Evolutionary conservation across 2,113 vertebrate species (phyloP), one percentile per base, ranked within the genome.

Genomic region (Tychaedon coryphoeus): DNA sequence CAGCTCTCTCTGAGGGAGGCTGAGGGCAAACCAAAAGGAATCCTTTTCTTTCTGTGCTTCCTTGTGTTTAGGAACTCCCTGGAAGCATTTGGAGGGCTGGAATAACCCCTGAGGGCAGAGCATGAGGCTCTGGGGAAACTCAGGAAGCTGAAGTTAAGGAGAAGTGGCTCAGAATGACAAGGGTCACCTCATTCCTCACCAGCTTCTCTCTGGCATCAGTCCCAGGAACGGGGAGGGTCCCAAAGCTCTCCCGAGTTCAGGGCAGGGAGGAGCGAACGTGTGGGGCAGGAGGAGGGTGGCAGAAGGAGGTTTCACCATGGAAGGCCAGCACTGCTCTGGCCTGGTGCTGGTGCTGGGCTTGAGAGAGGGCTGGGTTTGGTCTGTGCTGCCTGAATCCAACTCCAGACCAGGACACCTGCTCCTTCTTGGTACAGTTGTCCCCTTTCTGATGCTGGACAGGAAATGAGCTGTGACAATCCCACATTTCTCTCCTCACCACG

Each of bases 341-440:
- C 40, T 47, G 53, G 6, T 15, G 6, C 45, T 0, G 1, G 26
- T 9, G 57, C 47, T n/a, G 67, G 56, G 42, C 28, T 82, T 22
- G 65, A 40, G 10, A 0, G 1, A 86, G 57, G 57, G 16, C 22
- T 45, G 74, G 8, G 9, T 6, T 67, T 50, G 43, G 3, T 42
- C 57, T 77, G 60, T 23, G 38, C 72, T 48, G 58, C 47, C 64
- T n/a, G 15, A 15, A 20, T 4, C 4, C 4, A 65, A 5, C 50
- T 45, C 58, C 20, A 19, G 1, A 61, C 6, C 54, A 12, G 65
- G 10, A 43, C 36, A 38, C 6, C 50, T 42, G 8, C 0, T 28
- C 25, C 56, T 70, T 8, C 12, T 0, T 3, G 2, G 2, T 6
- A 0, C 7, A 53, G 23, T 1, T 20, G 17, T 6, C 8, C 14